phyloP scores from a whole-genome alignment of 2,888 invertebrate genomes.

The Orthosia gothica region DNA sequence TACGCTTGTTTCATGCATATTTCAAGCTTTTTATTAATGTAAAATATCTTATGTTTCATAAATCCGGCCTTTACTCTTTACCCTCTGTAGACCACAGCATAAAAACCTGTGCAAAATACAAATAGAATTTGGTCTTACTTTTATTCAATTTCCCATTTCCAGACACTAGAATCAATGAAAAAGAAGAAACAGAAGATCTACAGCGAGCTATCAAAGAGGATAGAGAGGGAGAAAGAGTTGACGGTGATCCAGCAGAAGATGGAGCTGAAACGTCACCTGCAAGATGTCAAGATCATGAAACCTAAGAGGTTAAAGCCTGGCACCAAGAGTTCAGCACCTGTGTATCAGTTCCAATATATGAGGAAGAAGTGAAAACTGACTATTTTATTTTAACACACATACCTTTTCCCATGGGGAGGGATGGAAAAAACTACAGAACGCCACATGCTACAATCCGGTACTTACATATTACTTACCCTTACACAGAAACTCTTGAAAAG shows the following conservation, averaged over 20 bases:
- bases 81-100: too few species aligned
- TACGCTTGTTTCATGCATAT: too few species aligned
- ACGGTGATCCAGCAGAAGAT: constrained; percentile 95
- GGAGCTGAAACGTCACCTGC: constrained; percentile 93
- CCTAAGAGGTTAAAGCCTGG: constrained; percentile 93
- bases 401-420: too few species aligned
- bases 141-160: constrained; percentile 55
- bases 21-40: too few species aligned
- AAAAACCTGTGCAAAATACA: background rate
- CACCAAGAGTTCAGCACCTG: constrained; percentile 93
- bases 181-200: constrained; percentile 93
- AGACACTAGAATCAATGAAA: constrained; percentile 88
- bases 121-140: too few species aligned
- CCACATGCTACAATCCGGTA: too few species aligned
- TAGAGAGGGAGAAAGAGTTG: constrained; percentile 95
- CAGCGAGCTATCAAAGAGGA: constrained; percentile 94
- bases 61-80: too few species aligned
- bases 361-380: constrained; percentile 93
- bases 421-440: too few species aligned
- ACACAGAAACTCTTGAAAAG: too few species aligned
- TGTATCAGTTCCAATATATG: constrained; percentile 96
- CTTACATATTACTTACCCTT: too few species aligned
- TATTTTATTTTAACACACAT: background rate
- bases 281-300: constrained; percentile 92
- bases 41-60: too few species aligned